phyloP scores from a whole-genome alignment of 2,797 vertebrate genomes.

The Enteromius anoplus region DNA sequence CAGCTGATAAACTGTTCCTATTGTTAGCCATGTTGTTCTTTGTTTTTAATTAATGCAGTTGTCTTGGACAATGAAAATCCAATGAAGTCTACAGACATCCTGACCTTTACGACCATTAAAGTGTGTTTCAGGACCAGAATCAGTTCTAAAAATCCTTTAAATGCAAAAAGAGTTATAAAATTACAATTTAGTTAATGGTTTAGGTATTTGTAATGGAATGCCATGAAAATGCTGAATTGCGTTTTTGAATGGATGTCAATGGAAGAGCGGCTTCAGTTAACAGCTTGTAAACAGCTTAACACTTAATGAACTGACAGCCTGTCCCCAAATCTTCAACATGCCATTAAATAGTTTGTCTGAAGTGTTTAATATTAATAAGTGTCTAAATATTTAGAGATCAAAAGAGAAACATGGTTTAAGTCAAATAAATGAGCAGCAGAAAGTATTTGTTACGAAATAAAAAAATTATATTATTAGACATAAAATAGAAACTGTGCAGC shows the following conservation, averaged over 20 bases:
- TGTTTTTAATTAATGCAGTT: background rate
- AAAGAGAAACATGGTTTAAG: background rate
- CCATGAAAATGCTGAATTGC: background rate
- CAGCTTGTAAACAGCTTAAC: constrained; percentile 14
- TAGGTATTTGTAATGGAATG: background rate
- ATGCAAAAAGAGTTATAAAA: background rate
- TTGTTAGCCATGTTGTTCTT: background rate
- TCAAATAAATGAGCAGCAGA: background rate
- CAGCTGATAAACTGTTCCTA: background rate
- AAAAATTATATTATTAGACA: no score
- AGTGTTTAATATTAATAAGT: no score
- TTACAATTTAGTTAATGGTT: background rate
- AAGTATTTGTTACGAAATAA: no score
- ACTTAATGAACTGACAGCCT: constrained; percentile 7
- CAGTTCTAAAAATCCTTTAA: background rate
- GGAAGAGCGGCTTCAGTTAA: constrained; percentile 1
- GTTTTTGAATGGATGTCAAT: constrained; percentile 1
- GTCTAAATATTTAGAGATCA: background rate
- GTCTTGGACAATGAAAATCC: background rate
- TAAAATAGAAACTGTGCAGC: no score
- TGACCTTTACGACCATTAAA: background rate
- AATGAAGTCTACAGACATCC: background rate
- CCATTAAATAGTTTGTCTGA: background rate
- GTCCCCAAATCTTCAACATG: background rate
- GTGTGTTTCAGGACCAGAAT: background rate